Evolutionary conservation across 2,888 invertebrate species (phyloP), one percentile per base, ranked within the genome.

Genomic region (Synergus umbraculus): DNA sequence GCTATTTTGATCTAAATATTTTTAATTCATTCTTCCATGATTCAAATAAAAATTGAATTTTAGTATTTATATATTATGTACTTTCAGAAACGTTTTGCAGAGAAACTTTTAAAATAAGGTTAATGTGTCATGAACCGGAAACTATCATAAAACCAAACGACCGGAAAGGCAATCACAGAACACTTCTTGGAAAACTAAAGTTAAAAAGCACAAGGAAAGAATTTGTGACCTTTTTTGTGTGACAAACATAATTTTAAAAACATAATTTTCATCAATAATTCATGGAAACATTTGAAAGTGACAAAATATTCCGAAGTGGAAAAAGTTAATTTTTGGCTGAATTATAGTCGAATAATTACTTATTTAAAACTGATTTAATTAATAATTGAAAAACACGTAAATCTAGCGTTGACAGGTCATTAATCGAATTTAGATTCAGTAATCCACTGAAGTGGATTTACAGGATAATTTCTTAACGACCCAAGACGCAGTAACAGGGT

Each of bases 391-490:
- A n/a, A 29, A 37, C 37, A 0, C 15, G 29, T 37, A 46, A 54
- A 9, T 8, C 54, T 13, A 69, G 54, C 5, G 73, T 37, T 73
- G 54, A 54, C n/a, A 73, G 29, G 10, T n/a, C 37, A 73, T 37
- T 73, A 54, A 73, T 73, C 54, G 54, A 54, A 18, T 73, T 73
- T 37, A 54, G 37, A 41, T 69, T 3, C n/a, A n/a, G n/a, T 54
- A 73, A n/a, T 15, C 49, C 49, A 54, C 37, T 73, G 49, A 54
- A 73, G 54, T 49, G 73, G 73, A 73, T 29, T 73, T 73, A 73
- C 15, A 49, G n/a, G 9, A 54, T 73, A 54, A 73, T 73, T 73
- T 73, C 73, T 73, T 73, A 73, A 73, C 54, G 54, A 73, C 73
- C 73, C 73, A 73, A 73, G 73, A 54, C 54, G 73, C 37, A 54